Base-by-base conservation (phyloP, 2,113 vertebrate genomes). In the Amblyornis subalaris region DNA sequence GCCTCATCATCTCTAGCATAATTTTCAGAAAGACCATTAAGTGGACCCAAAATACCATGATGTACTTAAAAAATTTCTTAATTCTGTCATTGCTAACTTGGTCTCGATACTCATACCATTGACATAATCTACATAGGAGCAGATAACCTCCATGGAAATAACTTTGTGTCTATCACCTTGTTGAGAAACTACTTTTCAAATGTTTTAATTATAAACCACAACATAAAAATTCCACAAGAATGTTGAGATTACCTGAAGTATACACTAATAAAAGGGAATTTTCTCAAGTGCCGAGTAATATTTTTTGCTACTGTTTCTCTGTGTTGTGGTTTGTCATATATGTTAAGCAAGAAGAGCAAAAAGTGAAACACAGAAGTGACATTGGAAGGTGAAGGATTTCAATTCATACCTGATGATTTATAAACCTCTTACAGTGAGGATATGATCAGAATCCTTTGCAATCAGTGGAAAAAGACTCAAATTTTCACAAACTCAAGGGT, bases 61-160 rank as follows among this genome's bases (percentile, higher is more conserved):
- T 35, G 62, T 23, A 70, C 24, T 19, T 19, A 81, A 55, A 6
- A 65, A 35, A 22, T 16, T 17, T 81, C 33, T 89, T n/a, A 19
- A 65, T 81, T 91, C 19, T 53, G 1, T 38, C 40, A 22, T 42
- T 74, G 15, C 10, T 60, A 60, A n/a, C 2, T 74, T 58, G 4
- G 11, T 45, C 12, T 42, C 0, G 0, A 44, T 47, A 67, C 3
- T 26, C 15, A 17, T 24, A 57, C 2, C 14, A 71, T 60, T 51
- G 69, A 61, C 11, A 28, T 18, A 48, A 38, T 31, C 9, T 54
- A 24, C 14, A 29, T 6, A 60, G 38, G 6, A 72, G 7, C 10
- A 57, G 21, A 23, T 45, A 83, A 62, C 2, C 17, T 54, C 8
- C 23, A 87, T 1, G 4, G 25, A n/a, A 22, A 55, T 25, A 48